These are phyloP conservation scores for Pituophis catenifer DNA, from an alignment of 2,113 vertebrate species.

Conservation along the genomic window DNA sequence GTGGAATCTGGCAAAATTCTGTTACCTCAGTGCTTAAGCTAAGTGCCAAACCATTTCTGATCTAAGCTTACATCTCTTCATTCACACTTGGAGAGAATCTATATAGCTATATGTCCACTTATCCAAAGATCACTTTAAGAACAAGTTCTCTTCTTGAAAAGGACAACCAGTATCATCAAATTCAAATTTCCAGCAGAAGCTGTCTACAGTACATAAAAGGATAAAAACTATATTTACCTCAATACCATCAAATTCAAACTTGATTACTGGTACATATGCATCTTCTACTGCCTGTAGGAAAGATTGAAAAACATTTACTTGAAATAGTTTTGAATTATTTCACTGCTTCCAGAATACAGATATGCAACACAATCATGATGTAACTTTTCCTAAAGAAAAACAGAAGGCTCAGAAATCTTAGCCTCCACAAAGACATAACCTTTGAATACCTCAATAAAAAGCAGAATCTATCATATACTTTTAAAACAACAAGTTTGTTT, in stretches of 20 bases:
- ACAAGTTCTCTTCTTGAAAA: neutral
- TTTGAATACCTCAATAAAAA: neutral
- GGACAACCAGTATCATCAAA: neutral
- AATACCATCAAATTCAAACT: conserved; percentile 95
- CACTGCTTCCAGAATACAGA: neutral
- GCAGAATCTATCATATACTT: neutral
- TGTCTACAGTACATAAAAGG: neutral
- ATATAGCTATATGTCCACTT: neutral
- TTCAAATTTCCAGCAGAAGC: neutral
- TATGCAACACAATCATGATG: neutral
- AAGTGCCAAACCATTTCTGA: neutral
- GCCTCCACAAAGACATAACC: neutral
- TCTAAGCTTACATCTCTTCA: neutral
- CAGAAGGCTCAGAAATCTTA: neutral
- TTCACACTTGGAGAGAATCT: neutral
- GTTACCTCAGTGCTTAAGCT: neutral
- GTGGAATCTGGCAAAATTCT: neutral
- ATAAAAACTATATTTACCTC: conserved; percentile 77
- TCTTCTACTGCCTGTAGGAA: conserved; percentile 90
- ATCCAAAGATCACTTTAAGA: neutral
- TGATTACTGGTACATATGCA: conserved; percentile 97
- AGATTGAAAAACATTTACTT: conserved; percentile 3
- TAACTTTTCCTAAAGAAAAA: neutral
- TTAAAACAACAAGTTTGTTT: neutral
- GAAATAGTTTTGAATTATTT: neutral